Percentiles rank a stretch among this genome's conserved stretches.
These are phyloP conservation scores for Protosalanx chinensis DNA, from an alignment of 2,797 vertebrate genomes.

Conservation along the genomic window DNA sequence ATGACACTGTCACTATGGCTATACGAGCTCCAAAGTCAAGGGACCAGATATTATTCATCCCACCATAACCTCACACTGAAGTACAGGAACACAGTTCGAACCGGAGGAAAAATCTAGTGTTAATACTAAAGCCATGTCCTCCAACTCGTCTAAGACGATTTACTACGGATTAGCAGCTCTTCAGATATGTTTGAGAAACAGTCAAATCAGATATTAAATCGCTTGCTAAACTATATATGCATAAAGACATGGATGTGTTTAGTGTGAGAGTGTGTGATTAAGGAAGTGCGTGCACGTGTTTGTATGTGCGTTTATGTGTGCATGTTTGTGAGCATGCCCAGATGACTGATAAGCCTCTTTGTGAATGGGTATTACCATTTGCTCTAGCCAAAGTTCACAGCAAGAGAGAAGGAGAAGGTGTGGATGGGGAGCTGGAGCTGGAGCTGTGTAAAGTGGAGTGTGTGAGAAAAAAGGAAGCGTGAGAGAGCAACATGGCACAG, in stretches of 20 bases:
- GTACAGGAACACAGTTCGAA: neutral
- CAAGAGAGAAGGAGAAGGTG: conserved; percentile 20
- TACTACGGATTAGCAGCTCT: neutral
- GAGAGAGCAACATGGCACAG: conserved; percentile 58
- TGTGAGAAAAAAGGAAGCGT: conserved; percentile 37
- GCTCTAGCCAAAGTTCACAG: conserved; percentile 53
- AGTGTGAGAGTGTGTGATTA: conserved; percentile 38
- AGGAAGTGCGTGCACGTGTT: conserved; percentile 7
- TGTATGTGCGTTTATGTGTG: conserved; percentile 35
- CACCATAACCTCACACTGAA: conserved; percentile 31
- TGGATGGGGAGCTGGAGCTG: conserved; percentile 32
- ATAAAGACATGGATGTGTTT: conserved; percentile 23
- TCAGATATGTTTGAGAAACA: conserved; percentile 1
- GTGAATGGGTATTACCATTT: conserved; percentile 58
- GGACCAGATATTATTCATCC: conserved; percentile 48
- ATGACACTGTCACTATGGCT: conserved; percentile 56
- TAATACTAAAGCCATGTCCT: neutral
- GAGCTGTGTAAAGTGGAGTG: conserved; percentile 35
- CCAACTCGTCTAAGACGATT: neutral
- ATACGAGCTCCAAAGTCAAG: conserved; percentile 47
- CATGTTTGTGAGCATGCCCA: conserved; percentile 52
- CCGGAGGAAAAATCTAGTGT: neutral
- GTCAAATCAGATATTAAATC: neutral
- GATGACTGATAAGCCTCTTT: conserved; percentile 52
- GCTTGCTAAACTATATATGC: neutral